Evolutionary conservation across 1,140 invertebrate species (phyloP).

Genomic region (Euwallacea similis): DNA sequence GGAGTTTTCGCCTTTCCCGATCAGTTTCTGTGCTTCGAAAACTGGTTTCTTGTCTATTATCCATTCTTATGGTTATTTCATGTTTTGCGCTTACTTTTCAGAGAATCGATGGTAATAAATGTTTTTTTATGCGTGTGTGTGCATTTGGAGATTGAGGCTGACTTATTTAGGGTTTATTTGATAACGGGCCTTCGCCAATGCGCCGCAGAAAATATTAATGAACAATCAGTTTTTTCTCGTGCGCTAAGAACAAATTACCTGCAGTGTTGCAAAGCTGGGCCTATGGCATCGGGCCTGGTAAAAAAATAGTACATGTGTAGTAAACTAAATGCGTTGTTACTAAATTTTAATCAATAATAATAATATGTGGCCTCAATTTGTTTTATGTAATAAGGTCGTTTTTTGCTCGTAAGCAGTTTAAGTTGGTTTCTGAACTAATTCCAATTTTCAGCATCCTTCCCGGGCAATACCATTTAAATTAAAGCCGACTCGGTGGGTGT

Average conservation of each 20-base stretch:
- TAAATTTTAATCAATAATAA: constrained; percentile 17
- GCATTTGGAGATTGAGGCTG: neutral
- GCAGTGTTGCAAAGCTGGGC: neutral
- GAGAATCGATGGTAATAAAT: neutral
- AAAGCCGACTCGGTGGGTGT: constrained; percentile 7
- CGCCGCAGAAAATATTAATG: constrained; percentile 5
- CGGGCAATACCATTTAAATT: neutral
- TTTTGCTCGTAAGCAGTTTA: neutral
- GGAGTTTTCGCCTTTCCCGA: too few relatives aligned
- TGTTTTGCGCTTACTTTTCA: too few relatives aligned
- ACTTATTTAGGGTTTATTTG: neutral
- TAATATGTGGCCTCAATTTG: constrained; percentile 6
- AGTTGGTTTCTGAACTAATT: too few relatives aligned
- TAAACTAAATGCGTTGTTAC: constrained; percentile 1
- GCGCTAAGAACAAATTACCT: constrained; percentile 15
- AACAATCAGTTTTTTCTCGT: constrained; percentile 18
- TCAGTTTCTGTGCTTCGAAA: too few relatives aligned
- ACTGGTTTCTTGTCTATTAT: too few relatives aligned
- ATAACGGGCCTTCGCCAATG: neutral
- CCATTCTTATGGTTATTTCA: too few relatives aligned
- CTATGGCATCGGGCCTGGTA: neutral
- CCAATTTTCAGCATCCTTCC: constrained; percentile 4
- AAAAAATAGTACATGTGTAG: constrained; percentile 5
- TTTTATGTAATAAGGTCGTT: neutral
- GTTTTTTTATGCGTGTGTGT: neutral